Evolutionary conservation across 2,888 invertebrate species (phyloP), one percentile per base, ranked within the genome.

Genomic region (Drosophila rellima): DNA sequence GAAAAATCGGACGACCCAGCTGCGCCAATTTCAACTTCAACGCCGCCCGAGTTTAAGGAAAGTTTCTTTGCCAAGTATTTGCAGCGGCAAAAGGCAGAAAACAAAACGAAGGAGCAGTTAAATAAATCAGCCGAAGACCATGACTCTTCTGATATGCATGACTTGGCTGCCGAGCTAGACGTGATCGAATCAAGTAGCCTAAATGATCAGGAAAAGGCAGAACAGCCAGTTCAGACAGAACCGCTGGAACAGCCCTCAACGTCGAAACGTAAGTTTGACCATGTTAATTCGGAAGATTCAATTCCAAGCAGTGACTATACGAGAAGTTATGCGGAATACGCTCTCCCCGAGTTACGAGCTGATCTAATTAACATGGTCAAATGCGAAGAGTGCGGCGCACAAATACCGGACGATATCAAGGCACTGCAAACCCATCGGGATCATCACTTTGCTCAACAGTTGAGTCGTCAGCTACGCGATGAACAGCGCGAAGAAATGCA

Each of bases 341-440:
- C 90, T 0, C 33, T 66, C 5, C 90, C 91, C 0, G 82, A 88
- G 31, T 31, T 89, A 2, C 78, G 64, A 0, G 59, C 80, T 13
- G 82, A 88, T 29, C 72, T 89, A 3, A 62, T 91, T 8, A 62
- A 65, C 7, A 65, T 73, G 47, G 72, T 83, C 2, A 83, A 78
- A 48, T 97, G 97, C 91, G 90, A 94, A 2, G 94, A 95, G 86
- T 97, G 97, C 92, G 93, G 93, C 5, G 94, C 94, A 88, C 89
- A 91, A 44, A 92, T 97, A 83, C 76, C 88, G 0, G 90, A 93
- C 2, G 93, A 94, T 89, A 94, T 94, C 67, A 64, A 40, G 10
- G 67, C 79, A 0, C 91, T 95, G 63, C 94, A 94, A 33, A 95
- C 94, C 64, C 98, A 98, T 92, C 92, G 94, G 13, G 97, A 96